phyloP scores from a whole-genome alignment of 2,888 invertebrate species.

The Agrilus cyanescens region DNA sequence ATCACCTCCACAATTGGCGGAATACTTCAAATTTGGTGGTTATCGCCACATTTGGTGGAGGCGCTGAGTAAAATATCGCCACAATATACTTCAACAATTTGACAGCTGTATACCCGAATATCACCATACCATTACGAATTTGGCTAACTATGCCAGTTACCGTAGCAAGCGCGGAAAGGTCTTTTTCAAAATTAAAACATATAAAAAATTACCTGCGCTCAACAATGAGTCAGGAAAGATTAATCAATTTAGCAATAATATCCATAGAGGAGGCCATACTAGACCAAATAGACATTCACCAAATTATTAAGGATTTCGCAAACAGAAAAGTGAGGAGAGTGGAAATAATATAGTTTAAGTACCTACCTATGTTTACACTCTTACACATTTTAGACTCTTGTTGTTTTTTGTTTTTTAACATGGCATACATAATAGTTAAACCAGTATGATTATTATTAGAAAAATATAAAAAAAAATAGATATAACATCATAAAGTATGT shows the following conservation, averaged over 20 bases:
- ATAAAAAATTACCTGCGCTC: conserved; percentile 2
- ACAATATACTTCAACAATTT: too few species aligned
- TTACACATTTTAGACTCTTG: conserved; percentile 9
- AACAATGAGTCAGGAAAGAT: conserved; percentile 6
- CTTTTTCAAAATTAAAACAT: conserved; percentile 2
- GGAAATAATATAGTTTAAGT: conserved; percentile 13
- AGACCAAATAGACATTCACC: conserved; percentile 9
- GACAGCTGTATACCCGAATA: conserved; percentile 5
- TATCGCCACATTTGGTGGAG: too few species aligned
- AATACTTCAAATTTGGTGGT: too few species aligned
- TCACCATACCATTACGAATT: conserved; percentile 4
- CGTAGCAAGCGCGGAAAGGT: conserved; percentile 3
- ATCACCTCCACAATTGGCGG: too few species aligned
- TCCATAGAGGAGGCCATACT: conserved; percentile 10
- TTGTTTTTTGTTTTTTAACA: conserved; percentile 7
- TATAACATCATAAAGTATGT: too few species aligned
- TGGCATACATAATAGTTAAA: conserved; percentile 5
- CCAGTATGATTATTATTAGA: conserved; percentile 5
- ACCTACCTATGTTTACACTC: conserved; percentile 12
- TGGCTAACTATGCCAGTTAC: conserved; percentile 5
- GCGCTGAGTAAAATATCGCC: conserved; percentile 11
- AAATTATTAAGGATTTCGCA: conserved; percentile 14
- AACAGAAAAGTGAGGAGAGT: conserved; percentile 12
- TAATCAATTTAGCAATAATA: conserved; percentile 5
- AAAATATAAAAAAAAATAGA: too few species aligned